Conservation (phyloP, 2,797 vertebrate genomes). For the Eulemur rubriventer region DNA sequence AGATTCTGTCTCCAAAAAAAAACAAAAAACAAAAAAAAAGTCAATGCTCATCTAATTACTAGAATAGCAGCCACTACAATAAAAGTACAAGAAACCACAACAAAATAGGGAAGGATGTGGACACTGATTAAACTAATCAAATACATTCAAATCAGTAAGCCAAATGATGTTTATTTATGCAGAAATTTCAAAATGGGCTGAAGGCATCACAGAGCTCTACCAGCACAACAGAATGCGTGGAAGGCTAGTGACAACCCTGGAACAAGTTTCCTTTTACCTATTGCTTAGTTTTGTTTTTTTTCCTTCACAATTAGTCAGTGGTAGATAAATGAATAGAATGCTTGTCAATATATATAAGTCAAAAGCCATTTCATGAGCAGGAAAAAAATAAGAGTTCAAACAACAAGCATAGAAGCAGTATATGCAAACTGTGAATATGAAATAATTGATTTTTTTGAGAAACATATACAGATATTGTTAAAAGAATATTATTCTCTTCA, state of each 20-base stretch:
- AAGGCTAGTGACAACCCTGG: neutral
- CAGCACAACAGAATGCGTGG: neutral
- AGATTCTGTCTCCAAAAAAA: no score
- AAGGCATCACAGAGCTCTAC: neutral
- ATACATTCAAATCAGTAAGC: neutral
- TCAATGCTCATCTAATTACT: conserved; percentile 30
- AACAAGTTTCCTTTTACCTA: neutral
- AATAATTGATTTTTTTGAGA: neutral
- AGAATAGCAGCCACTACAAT: neutral
- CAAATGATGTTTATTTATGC: neutral
- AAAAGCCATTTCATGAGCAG: neutral
- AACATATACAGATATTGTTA: neutral
- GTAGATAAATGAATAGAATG: neutral
- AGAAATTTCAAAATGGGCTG: neutral
- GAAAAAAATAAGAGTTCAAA: neutral
- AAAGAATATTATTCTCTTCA: neutral
- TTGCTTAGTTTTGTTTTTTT: neutral
- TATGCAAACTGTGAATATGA: neutral
- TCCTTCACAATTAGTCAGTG: neutral
- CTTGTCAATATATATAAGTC: neutral
- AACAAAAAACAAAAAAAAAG: neutral
- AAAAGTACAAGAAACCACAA: neutral
- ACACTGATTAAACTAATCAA: neutral
- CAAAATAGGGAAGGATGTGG: neutral
- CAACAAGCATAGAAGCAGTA: neutral